phyloP scores from a whole-genome alignment of 2,888 invertebrate genomes.

The Andrena dorsata region DNA sequence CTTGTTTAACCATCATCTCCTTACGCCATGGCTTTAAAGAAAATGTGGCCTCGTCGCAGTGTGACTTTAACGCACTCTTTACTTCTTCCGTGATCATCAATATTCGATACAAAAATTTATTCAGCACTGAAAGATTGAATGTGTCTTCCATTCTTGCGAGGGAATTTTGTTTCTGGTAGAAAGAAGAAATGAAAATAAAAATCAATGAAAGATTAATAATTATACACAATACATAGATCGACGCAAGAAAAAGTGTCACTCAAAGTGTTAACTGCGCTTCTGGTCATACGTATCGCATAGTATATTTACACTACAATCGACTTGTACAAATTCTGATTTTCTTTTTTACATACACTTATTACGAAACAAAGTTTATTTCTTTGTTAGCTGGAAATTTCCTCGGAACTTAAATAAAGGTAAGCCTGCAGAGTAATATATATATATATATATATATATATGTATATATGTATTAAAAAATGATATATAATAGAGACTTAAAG shows the following conservation, averaged over 20 bases:
- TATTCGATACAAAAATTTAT: slow-evolving; percentile 68
- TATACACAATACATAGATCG: not conserved
- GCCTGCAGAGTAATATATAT: slow-evolving; percentile 36
- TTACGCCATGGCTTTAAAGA: slow-evolving; percentile 79
- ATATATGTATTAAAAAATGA: slow-evolving; percentile 79
- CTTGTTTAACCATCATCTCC: slow-evolving; percentile 68
- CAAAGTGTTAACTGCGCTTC: slow-evolving; percentile 75
- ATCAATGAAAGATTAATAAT: slow-evolving; percentile 34
- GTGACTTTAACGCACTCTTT: slow-evolving; percentile 71
- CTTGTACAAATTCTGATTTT: slow-evolving; percentile 17
- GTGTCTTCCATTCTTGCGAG: slow-evolving; percentile 31
- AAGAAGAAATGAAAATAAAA: slow-evolving; percentile 41
- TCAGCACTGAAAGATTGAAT: slow-evolving; percentile 69
- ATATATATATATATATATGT: slow-evolving; percentile 25
- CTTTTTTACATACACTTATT: slow-evolving; percentile 3
- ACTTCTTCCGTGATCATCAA: slow-evolving; percentile 74
- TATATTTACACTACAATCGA: slow-evolving; percentile 26
- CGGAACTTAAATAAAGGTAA: slow-evolving; percentile 44
- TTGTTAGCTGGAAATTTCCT: slow-evolving; percentile 23
- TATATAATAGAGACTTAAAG: slow-evolving; percentile 79
- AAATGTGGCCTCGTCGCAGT: slow-evolving; percentile 80
- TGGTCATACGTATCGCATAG: slow-evolving; percentile 14
- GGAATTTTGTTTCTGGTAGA: slow-evolving; percentile 44
- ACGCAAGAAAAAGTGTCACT: slow-evolving; percentile 55
- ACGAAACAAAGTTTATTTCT: slow-evolving; percentile 7